Conservation (phyloP, 2,888 invertebrate genomes). For the Chrysomela aeneicollis region DNA sequence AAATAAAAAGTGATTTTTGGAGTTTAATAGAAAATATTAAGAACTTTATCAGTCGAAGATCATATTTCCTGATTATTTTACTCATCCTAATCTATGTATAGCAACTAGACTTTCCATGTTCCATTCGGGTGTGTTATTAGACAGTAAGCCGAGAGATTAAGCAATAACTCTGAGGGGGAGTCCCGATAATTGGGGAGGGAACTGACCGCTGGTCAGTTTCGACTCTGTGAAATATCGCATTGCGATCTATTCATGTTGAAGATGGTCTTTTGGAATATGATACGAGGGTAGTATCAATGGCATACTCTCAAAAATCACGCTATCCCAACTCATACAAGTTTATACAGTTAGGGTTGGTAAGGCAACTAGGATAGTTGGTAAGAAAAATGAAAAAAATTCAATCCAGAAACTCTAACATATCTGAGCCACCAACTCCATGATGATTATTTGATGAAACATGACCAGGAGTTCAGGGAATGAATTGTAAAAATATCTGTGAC, state of each 20-base stretch:
- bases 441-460: too few relatives aligned
- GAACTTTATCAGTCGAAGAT: too few relatives aligned
- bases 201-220: conserved; percentile 58
- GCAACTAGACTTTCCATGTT: background rate
- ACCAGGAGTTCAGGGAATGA: too few relatives aligned
- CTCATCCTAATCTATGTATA: background rate
- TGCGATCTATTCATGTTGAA: background rate
- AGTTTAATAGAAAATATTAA: too few relatives aligned
- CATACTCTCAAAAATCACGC: background rate
- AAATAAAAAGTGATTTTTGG: too few relatives aligned
- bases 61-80: background rate
- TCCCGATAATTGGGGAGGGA: conserved; percentile 44
- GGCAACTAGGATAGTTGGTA: too few relatives aligned
- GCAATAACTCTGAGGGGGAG: conserved; percentile 58
- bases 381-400: too few relatives aligned
- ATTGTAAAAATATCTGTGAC: too few relatives aligned
- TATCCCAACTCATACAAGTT: too few relatives aligned
- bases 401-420: too few relatives aligned
- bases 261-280: background rate
- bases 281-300: conserved; percentile 1
- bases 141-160: conserved; percentile 55
- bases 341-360: too few relatives aligned
- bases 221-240: conserved; percentile 44
- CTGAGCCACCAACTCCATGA: too few relatives aligned
- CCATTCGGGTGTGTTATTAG: conserved; percentile 28